phyloP scores from a whole-genome alignment of 2,888 invertebrate genomes.

The Mactromeris polynyma region DNA sequence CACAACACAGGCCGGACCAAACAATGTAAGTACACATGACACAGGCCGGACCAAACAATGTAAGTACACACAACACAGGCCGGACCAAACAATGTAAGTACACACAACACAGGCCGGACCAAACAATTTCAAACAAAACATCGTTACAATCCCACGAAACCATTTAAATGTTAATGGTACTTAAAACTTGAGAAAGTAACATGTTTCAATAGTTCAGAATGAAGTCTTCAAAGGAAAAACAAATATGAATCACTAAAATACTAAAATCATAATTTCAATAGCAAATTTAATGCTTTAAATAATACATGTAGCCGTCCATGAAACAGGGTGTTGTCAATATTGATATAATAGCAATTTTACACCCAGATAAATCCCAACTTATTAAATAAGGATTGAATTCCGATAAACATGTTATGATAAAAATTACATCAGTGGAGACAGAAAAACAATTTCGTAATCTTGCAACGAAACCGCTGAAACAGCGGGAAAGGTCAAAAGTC shows the following conservation, averaged over 20 bases:
- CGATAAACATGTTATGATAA: conserved; percentile 4
- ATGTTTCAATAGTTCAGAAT: background rate
- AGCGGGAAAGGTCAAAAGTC: background rate
- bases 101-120: background rate
- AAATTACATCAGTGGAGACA: background rate
- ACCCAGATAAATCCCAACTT: background rate
- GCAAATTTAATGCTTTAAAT: background rate
- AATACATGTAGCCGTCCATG: background rate
- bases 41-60: background rate
- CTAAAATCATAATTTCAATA: background rate
- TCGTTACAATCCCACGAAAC: background rate
- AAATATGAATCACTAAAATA: background rate
- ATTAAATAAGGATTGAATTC: background rate
- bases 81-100: background rate
- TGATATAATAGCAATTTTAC: background rate
- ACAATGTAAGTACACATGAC: too few relatives aligned
- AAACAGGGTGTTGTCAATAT: background rate
- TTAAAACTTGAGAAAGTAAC: background rate
- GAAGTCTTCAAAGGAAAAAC: conserved; percentile 7
- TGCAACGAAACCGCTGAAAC: background rate
- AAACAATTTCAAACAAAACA: background rate
- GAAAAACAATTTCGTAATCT: background rate
- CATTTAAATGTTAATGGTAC: conserved; percentile 1
- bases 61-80: too few relatives aligned
- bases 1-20: too few relatives aligned